These are phyloP conservation scores for Eupithecia subumbrata DNA, from an alignment of 2,888 invertebrate genomes.

Conservation along the genomic window DNA sequence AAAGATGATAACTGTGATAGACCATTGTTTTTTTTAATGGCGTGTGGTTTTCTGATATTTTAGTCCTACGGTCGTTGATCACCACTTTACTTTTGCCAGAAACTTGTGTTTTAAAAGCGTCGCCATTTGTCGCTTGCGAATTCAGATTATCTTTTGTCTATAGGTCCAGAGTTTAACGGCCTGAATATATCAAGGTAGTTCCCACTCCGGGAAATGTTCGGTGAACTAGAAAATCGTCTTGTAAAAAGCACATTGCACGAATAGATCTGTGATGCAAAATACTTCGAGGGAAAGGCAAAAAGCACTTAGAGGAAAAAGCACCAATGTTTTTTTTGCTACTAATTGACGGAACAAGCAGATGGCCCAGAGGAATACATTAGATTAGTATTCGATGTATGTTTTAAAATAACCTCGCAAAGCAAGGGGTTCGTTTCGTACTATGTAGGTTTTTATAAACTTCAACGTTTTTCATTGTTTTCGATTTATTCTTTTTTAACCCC, in stretches of 20 bases:
- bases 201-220: constrained; percentile 28
- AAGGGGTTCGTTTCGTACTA: too few species aligned
- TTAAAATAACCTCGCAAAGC: not conserved
- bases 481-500: too few species aligned
- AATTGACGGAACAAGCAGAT: not conserved
- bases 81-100: too few species aligned
- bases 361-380: not conserved
- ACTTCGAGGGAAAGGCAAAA: not conserved
- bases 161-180: constrained; percentile 53
- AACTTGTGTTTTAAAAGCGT: not conserved
- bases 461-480: not conserved
- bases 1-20: not conserved
- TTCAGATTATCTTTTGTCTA: constrained; percentile 7
- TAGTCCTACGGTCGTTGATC: too few species aligned
- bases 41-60: not conserved
- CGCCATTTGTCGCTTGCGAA: not conserved
- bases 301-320: not conserved
- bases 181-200: constrained; percentile 39
- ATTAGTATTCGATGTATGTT: not conserved
- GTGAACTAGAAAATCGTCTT: constrained; percentile 29
- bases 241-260: constrained; percentile 12
- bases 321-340: not conserved
- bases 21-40: not conserved
- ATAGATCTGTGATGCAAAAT: constrained; percentile 4
- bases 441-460: not conserved